Evolutionary conservation across 1,140 invertebrate genomes (phyloP).

Genomic region (Anagrus nilaparvatae): DNA sequence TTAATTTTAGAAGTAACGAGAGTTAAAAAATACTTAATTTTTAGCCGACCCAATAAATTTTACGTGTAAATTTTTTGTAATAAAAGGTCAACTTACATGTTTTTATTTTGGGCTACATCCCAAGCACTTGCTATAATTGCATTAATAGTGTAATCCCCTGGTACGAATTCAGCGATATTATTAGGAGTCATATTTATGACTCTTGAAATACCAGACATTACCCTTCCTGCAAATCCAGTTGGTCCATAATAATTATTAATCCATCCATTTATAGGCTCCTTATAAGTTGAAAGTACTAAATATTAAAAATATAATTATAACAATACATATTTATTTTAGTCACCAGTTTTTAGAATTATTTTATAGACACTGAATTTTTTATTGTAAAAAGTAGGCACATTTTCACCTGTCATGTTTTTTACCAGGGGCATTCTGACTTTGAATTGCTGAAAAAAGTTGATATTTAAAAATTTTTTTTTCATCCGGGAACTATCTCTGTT

Average conservation of each 20-base stretch:
- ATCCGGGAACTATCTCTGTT: too few species aligned
- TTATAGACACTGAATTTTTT: background rate
- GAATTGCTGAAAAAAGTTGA: too few species aligned
- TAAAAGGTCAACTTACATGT: slow-evolving; percentile 25
- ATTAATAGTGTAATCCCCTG: slow-evolving; percentile 69
- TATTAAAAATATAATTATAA: too few species aligned
- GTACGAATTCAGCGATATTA: slow-evolving; percentile 59
- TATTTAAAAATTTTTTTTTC: too few species aligned
- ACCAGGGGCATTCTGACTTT: too few species aligned
- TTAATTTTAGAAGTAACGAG: too few species aligned
- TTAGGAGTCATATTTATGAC: slow-evolving; percentile 49
- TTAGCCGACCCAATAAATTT: too few species aligned
- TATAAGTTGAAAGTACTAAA: slow-evolving; percentile 59
- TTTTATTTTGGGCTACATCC: slow-evolving; percentile 43
- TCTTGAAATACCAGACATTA: slow-evolving; percentile 55
- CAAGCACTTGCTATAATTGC: slow-evolving; percentile 63
- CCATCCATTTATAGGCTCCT: slow-evolving; percentile 62
- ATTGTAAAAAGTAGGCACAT: background rate
- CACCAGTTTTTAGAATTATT: background rate
- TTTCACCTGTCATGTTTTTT: too few species aligned
- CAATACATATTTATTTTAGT: too few species aligned
- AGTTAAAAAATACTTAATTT: too few species aligned
- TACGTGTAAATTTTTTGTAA: too few species aligned
- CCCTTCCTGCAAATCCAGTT: slow-evolving; percentile 46
- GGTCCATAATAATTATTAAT: slow-evolving; percentile 74